Evolutionary conservation across 2,888 invertebrate genomes (phyloP).

Genomic region (Clivina fossor): DNA sequence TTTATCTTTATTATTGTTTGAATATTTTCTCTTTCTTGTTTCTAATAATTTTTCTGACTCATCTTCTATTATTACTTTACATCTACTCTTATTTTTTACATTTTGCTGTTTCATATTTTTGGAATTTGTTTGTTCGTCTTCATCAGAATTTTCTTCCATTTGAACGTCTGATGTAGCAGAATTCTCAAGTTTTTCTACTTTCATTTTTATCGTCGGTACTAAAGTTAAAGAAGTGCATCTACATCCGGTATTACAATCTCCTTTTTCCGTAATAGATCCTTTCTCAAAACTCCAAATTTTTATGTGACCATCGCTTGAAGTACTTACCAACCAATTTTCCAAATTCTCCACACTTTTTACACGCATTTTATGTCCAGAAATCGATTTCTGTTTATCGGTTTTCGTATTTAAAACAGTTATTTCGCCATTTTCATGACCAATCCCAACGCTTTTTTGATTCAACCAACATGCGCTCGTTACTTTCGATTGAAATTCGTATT

Average conservation of each 20-base stretch:
- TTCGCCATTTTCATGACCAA: slow-evolving; percentile 76
- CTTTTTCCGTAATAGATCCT: slow-evolving; percentile 56
- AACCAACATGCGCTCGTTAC: slow-evolving; percentile 73
- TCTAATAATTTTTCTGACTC: slow-evolving; percentile 47
- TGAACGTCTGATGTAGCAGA: slow-evolving; percentile 32
- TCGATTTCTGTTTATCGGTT: slow-evolving; percentile 54
- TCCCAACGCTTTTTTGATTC: slow-evolving; percentile 62
- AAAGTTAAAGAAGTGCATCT: slow-evolving; percentile 73
- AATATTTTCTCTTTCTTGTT: slow-evolving; percentile 50
- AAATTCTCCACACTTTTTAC: slow-evolving; percentile 67
- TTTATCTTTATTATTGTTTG: too few relatives aligned
- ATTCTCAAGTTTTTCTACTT: slow-evolving; percentile 45
- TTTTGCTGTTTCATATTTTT: not conserved
- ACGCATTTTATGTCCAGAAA: slow-evolving; percentile 64
- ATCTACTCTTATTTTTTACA: slow-evolving; percentile 54
- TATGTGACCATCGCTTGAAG: slow-evolving; percentile 77
- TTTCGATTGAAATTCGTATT: slow-evolving; percentile 67
- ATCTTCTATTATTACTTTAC: slow-evolving; percentile 53
- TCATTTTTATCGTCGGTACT: slow-evolving; percentile 51
- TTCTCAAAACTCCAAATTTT: slow-evolving; percentile 66
- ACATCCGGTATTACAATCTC: slow-evolving; percentile 65
- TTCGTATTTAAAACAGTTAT: slow-evolving; percentile 62
- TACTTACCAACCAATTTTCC: slow-evolving; percentile 64
- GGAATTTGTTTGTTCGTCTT: slow-evolving; percentile 14
- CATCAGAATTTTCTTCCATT: slow-evolving; percentile 30